Evolutionary conservation across 2,797 vertebrate genomes (phyloP).

Genomic region (Emys orbicularis): DNA sequence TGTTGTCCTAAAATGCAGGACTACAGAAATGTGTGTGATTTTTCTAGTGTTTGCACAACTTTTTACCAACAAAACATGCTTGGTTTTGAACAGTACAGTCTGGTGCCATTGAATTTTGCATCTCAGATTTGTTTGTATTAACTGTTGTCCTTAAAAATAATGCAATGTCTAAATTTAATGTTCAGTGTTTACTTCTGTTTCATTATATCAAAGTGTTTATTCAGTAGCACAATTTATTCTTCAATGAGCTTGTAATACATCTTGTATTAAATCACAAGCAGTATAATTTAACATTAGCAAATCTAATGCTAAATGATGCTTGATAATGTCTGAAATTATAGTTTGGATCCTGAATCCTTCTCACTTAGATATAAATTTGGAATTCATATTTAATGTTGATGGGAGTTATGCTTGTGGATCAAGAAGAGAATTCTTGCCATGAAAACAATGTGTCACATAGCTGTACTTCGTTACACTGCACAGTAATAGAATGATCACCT

Average conservation of each 20-base stretch:
- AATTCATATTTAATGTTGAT: slow-evolving; percentile 36
- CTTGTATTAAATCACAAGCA: slow-evolving; percentile 59
- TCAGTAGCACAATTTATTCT: slow-evolving; percentile 57
- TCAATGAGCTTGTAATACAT: slow-evolving; percentile 59
- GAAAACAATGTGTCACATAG: background rate
- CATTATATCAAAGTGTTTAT: slow-evolving; percentile 54
- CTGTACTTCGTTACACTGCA: background rate
- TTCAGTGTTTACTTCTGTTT: slow-evolving; percentile 60
- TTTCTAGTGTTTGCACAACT: background rate
- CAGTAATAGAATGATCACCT: background rate
- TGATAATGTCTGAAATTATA: slow-evolving; percentile 67
- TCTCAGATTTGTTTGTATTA: background rate
- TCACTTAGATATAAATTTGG: slow-evolving; percentile 5
- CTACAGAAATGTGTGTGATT: background rate
- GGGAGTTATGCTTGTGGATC: background rate
- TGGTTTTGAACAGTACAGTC: background rate
- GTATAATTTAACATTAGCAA: slow-evolving; percentile 66
- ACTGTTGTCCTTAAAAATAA: background rate
- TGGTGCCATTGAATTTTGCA: background rate
- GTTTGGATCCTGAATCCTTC: slow-evolving; percentile 42
- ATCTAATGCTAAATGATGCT: slow-evolving; percentile 66
- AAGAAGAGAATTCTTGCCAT: slow-evolving; percentile 30
- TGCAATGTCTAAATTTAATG: slow-evolving; percentile 1
- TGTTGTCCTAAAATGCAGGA: background rate
- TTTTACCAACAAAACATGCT: too few relatives aligned